A percentile compares a stretch with the other conserved stretches of the same genome.
These are phyloP conservation scores for Lasioglossum calceatum DNA, from an alignment of 2,888 invertebrate genomes.

Conservation along the genomic window DNA sequence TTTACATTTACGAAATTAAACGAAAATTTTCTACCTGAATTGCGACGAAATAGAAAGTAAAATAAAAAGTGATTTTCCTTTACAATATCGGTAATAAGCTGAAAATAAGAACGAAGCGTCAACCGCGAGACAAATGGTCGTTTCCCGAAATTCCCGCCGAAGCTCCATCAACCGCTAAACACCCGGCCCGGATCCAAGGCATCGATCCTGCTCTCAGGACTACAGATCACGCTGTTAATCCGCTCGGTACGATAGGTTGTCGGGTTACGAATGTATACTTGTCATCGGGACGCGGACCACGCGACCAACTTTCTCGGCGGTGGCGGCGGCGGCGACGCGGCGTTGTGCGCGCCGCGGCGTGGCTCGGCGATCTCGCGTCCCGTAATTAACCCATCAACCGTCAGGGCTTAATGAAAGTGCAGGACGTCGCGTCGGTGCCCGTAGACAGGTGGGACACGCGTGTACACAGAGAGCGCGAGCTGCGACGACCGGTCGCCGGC, in stretches of 20 bases:
- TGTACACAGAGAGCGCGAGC: conserved; percentile 57
- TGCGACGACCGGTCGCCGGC: conserved; percentile 40
- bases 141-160: not conserved
- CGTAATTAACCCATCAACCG: conserved; percentile 78
- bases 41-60: not conserved
- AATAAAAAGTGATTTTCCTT: not conserved
- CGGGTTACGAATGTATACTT: not conserved
- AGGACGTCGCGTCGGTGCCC: conserved; percentile 54
- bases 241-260: not conserved
- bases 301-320: conserved; percentile 19
- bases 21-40: too few relatives aligned
- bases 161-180: not conserved
- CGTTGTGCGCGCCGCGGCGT: not conserved
- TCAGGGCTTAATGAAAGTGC: conserved; percentile 75
- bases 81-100: not conserved
- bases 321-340: too few relatives aligned
- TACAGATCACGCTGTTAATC: not conserved
- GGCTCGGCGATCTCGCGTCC: conserved; percentile 21
- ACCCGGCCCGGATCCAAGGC: not conserved
- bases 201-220: not conserved
- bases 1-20: too few relatives aligned
- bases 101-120: not conserved
- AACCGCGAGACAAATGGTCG: not conserved
- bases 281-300: conserved; percentile 5
- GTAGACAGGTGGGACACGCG: conserved; percentile 78